Evolutionary conservation across 2,888 invertebrate species (phyloP).

Genomic region (Phyllotreta cruciferae): DNA sequence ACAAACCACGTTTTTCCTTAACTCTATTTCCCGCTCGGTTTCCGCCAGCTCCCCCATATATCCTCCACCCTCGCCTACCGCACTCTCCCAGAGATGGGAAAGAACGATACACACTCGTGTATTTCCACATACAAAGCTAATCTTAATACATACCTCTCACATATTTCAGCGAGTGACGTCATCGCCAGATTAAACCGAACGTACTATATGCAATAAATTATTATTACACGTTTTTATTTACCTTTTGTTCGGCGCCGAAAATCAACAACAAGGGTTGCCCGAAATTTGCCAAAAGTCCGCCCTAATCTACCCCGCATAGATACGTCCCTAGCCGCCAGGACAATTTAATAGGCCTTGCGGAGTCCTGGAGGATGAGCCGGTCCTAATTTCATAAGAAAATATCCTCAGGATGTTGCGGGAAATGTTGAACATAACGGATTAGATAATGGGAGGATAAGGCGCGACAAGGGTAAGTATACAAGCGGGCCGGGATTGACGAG

Average conservation of each 20-base stretch:
- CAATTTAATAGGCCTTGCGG: constrained; percentile 11
- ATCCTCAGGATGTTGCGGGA: constrained; percentile 21
- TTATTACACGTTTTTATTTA: too few species aligned
- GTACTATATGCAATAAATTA: too few species aligned
- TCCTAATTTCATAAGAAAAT: constrained; percentile 21
- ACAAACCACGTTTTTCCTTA: constrained; percentile 15
- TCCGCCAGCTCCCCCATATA: background rate
- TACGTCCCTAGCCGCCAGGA: constrained; percentile 2
- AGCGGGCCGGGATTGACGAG: background rate
- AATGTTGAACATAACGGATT: constrained; percentile 19
- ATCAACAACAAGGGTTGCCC: too few species aligned
- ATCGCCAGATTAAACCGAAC: too few species aligned
- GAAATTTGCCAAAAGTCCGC: background rate
- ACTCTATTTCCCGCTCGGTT: constrained; percentile 12
- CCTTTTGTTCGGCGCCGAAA: too few species aligned
- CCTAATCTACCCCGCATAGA: constrained; percentile 1
- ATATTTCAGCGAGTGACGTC: too few species aligned
- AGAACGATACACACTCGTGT: too few species aligned
- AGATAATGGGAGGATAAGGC: constrained; percentile 18
- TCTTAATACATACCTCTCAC: too few species aligned
- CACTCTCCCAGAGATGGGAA: background rate
- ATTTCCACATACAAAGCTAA: too few species aligned
- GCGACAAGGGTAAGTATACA: background rate
- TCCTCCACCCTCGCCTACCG: background rate
- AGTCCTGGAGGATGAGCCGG: constrained; percentile 15